A percentile compares a stretch with the other conserved stretches of the same genome.
These are phyloP conservation scores for Seira ritae DNA, from an alignment of 2,888 invertebrate genomes.

Conservation along the genomic window DNA sequence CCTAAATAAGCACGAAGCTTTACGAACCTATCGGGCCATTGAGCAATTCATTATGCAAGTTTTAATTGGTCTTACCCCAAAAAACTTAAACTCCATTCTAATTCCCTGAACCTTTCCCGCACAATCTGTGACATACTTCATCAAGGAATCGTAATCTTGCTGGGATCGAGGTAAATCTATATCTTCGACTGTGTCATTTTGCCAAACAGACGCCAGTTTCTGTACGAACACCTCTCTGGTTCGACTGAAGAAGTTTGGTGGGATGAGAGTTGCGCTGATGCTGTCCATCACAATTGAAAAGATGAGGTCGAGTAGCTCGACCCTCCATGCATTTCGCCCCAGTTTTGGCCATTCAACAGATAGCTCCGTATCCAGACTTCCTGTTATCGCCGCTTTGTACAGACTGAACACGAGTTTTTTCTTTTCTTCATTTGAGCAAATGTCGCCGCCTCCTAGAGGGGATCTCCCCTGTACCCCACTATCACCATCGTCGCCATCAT, in stretches of 20 bases:
- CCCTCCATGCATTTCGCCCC: conserved; percentile 50
- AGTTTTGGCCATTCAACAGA: conserved; percentile 16
- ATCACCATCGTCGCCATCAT: too few species aligned
- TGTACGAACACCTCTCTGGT: conserved; percentile 35
- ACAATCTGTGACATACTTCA: not conserved
- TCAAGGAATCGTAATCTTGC: conserved; percentile 11
- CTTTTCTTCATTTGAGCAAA: conserved; percentile 20
- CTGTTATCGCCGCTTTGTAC: conserved; percentile 36
- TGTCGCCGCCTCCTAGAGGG: not conserved
- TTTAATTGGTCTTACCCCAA: too few species aligned
- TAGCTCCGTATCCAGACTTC: conserved; percentile 14
- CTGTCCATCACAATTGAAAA: conserved; percentile 28
- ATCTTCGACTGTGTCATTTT: not conserved
- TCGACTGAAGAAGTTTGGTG: conserved; percentile 34
- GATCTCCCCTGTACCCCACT: not conserved
- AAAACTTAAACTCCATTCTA: too few species aligned
- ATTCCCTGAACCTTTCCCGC: too few species aligned
- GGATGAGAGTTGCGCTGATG: conserved; percentile 13
- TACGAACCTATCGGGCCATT: too few species aligned
- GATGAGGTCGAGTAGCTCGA: conserved; percentile 44
- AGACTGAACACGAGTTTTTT: conserved; percentile 32
- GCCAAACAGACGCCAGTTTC: conserved; percentile 36
- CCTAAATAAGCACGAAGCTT: too few species aligned
- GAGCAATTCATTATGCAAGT: too few species aligned
- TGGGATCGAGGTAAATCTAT: not conserved